phyloP scores from a whole-genome alignment of 2,888 invertebrate genomes.

The Oligia fasciuncula region DNA sequence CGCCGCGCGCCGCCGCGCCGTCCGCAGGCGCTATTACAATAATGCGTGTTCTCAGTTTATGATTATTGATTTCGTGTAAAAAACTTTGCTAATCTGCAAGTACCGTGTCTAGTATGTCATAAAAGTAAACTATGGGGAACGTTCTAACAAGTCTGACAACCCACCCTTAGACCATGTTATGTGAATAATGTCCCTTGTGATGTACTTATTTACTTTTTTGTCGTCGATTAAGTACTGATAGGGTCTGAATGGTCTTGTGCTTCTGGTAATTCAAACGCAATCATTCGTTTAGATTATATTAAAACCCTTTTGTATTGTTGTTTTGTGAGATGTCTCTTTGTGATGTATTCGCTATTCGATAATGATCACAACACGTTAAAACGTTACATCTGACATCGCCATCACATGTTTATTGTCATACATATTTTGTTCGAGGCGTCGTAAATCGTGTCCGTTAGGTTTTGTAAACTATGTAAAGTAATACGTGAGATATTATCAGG shows the following conservation, averaged over 20 bases:
- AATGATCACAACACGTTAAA: not conserved
- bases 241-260: not conserved
- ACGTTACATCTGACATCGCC: not conserved
- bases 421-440: conserved; percentile 40
- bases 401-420: conserved; percentile 42
- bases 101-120: not conserved
- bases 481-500: conserved; percentile 42
- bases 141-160: not conserved
- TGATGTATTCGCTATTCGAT: conserved; percentile 8
- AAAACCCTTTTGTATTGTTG: not conserved
- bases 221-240: not conserved
- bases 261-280: not conserved
- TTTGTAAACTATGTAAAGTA: conserved; percentile 35
- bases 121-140: conserved; percentile 19
- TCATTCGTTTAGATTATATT: not conserved
- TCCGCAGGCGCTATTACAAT: conserved; percentile 16
- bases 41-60: conserved; percentile 30
- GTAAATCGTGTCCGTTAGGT: conserved; percentile 36
- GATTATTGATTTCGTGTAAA: conserved; percentile 36
- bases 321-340: conserved; percentile 4
- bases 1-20: not conserved
- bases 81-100: conserved; percentile 19
- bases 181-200: conserved; percentile 9
- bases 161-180: not conserved
- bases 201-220: conserved; percentile 3